phyloP scores from a whole-genome alignment of 2,888 invertebrate genomes.

The Mesorhabditis spiculigera region DNA sequence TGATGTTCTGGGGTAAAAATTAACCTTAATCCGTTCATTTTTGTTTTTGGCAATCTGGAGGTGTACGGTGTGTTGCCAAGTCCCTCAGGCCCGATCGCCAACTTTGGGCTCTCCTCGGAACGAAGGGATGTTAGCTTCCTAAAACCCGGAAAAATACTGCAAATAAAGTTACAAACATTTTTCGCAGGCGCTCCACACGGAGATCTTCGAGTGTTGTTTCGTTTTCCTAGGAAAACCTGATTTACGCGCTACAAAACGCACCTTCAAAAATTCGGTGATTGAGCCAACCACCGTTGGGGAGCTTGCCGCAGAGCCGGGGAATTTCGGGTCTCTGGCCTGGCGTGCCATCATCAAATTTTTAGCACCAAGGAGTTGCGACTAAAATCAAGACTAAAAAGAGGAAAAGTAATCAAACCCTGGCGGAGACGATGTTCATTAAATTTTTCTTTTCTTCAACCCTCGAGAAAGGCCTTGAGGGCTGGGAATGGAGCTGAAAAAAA shows the following conservation, averaged over 20 bases:
- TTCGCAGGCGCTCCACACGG: not conserved
- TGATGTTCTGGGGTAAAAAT: not conserved
- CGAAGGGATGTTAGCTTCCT: not conserved
- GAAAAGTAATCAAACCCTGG: not conserved
- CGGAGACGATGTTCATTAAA: not conserved
- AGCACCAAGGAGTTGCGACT: not conserved
- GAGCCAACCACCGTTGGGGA: not conserved
- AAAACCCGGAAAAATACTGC: not conserved
- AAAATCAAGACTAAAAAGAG: not conserved
- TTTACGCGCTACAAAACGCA: too few species aligned
- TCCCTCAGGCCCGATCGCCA: not conserved
- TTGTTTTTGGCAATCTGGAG: not conserved
- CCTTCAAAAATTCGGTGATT: not conserved
- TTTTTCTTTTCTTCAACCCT: not conserved
- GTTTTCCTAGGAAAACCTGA: too few species aligned
- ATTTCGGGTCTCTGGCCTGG: slow-evolving; percentile 1
- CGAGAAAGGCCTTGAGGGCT: not conserved
- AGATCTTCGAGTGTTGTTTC: not conserved
- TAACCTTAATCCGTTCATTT: not conserved
- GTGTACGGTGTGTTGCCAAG: not conserved
- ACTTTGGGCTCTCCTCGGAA: not conserved
- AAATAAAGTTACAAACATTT: not conserved
- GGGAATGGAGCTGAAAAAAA: too few species aligned
- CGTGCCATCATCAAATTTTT: not conserved
- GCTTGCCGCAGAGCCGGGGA: not conserved